Evolutionary conservation across 2,113 vertebrate species (phyloP).

Genomic region (Regulus satrapa): DNA sequence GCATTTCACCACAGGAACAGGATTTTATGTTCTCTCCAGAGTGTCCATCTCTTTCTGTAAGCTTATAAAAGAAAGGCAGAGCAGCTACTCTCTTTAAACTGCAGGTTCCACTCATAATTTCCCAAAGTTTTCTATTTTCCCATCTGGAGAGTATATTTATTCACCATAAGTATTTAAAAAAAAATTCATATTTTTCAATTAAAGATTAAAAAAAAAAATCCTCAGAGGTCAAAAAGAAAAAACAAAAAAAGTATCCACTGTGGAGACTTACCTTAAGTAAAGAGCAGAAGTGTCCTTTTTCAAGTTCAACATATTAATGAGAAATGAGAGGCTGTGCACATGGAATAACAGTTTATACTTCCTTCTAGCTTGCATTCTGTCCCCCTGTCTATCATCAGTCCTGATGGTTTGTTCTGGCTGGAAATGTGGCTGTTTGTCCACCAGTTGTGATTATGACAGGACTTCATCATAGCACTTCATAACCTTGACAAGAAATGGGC

Average conservation of each 20-base stretch:
- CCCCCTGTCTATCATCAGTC: not conserved
- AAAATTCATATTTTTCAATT: not conserved
- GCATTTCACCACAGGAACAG: not conserved
- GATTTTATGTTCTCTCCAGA: not conserved
- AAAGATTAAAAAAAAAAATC: not conserved
- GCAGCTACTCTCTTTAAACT: not conserved
- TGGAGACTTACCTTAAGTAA: not conserved
- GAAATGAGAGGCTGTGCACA: not conserved
- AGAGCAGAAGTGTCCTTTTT: not conserved
- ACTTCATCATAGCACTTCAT: not conserved
- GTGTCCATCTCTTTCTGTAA: not conserved
- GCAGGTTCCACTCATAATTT: not conserved
- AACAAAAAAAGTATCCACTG: not conserved
- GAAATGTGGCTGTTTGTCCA: not conserved
- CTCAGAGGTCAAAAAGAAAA: not conserved
- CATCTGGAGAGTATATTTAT: not conserved
- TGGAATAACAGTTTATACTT: too few species aligned
- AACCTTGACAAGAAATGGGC: not conserved
- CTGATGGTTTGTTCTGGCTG: not conserved
- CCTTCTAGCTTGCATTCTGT: not conserved
- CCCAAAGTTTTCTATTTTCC: not conserved
- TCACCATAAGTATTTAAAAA: not conserved
- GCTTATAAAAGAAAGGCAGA: not conserved
- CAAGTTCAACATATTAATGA: not conserved
- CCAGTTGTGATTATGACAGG: fast-evolving